Base-by-base conservation (phyloP, 2,888 invertebrate species). In the Dusona sp. region DNA sequence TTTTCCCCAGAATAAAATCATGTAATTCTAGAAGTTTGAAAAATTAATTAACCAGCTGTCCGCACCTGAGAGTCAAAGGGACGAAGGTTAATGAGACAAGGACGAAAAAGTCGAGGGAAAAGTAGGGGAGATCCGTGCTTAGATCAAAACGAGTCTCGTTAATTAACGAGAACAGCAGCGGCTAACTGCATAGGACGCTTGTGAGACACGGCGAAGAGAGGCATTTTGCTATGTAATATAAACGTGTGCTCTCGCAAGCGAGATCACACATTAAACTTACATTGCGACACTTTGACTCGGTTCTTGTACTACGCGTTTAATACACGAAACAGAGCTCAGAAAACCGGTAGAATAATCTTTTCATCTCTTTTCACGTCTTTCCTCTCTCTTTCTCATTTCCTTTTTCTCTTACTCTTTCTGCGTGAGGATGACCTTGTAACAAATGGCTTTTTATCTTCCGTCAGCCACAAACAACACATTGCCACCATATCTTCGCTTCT, bases 381-480 rank as follows among this genome's bases (percentile, higher is more conserved):
- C n/a, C 45, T 72, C 64, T 84, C 83, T 88, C 84, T 87, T 13
- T 3, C 70, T 70, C 45, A 85, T 83, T 88, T 84, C 87, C 77
- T 84, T 33, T 51, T 36, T 54, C 54, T 72, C 36, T 29, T 64
- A 48, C 48, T 85, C 83, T 88, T 84, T 87, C 77, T 84, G 74
- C 84, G 86, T 88, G 88, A 82, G 74, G 89, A 82, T 90, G 91
- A 91, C 92, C 92, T 92, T 92, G 92, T 92, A 90, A 90, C 92
- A 91, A 90, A 92, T 92, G 90, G 88, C 89, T 88, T 89, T 91
- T 91, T 90, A 91, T 92, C 91, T 91, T 4, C 48, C 3, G 19
- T 87, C 89, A 89, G 54, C 79, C 86, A 90, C 92, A 91, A 89
- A 92, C 42, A 91, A 89, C 91, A 85, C 80, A 79, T 88, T 73